A percentile compares a stretch with the other conserved stretches of the same genome.
Conservation (phyloP, 2,113 vertebrate species). For the Channa maculata region DNA sequence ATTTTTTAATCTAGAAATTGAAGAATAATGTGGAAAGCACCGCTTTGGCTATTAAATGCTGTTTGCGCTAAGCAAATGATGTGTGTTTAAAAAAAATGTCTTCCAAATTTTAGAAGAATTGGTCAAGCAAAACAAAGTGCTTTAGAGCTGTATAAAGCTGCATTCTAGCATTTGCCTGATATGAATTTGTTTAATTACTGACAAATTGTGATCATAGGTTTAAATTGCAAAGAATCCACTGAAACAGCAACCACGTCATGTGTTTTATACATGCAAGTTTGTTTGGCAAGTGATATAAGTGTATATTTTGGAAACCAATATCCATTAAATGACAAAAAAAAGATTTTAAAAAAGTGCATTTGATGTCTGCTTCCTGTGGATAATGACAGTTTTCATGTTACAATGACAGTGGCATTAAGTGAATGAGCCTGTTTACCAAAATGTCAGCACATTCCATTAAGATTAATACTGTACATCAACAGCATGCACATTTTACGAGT, state of each 20-base stretch:
- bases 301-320: constrained; percentile 42
- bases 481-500: no score
- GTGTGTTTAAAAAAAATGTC: not conserved
- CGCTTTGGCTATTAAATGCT: constrained; percentile 47
- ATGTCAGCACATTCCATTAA: not conserved
- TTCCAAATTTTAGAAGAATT: not conserved
- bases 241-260: constrained; percentile 24
- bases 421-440: constrained; percentile 9
- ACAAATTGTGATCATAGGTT: constrained; percentile 6
- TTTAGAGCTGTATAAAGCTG: not conserved
- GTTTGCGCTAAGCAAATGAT: constrained; percentile 20
- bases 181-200: not conserved
- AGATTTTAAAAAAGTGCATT: constrained; percentile 6
- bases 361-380: constrained; percentile 2
- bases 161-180: constrained; percentile 3
- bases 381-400: not conserved
- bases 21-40: constrained; percentile 18
- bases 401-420: not conserved
- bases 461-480: not conserved
- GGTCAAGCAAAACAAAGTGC: not conserved
- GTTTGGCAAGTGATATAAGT: constrained; percentile 4
- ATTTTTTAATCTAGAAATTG: constrained; percentile 24
- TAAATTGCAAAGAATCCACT: constrained; percentile 10
- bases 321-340: constrained; percentile 26
- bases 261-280: constrained; percentile 57